phyloP scores from a whole-genome alignment of 1,140 invertebrate species.

The Drosophila lini region DNA sequence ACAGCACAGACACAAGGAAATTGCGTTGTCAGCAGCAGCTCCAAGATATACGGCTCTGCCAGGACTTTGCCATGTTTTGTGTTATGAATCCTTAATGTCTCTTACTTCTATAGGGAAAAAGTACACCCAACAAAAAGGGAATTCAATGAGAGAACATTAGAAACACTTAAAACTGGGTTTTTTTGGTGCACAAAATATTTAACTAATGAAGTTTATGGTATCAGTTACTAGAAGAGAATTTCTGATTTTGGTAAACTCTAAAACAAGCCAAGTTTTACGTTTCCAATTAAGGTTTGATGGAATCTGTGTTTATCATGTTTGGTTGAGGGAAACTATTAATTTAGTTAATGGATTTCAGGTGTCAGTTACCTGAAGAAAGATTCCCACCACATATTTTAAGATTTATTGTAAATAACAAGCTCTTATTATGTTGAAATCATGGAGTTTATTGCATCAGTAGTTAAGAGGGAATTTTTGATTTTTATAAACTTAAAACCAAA shows the following conservation, averaged over 20 bases:
- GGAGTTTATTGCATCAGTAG: no score
- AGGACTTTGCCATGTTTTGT: constrained; percentile 34
- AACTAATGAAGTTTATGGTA: constrained; percentile 13
- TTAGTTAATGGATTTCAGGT: not conserved
- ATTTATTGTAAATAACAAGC: not conserved
- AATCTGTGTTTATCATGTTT: not conserved
- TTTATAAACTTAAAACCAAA: no score
- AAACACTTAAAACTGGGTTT: constrained; percentile 20
- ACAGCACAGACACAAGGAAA: constrained; percentile 33
- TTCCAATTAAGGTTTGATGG: not conserved
- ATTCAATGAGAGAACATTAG: not conserved
- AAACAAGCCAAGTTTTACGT: not conserved
- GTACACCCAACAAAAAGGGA: not conserved
- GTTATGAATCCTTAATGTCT: constrained; percentile 71
- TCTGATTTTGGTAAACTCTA: not conserved
- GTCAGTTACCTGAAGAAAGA: not conserved
- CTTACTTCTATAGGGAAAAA: constrained; percentile 1
- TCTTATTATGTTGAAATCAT: not conserved
- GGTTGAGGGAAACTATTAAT: not conserved
- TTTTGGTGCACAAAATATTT: constrained; percentile 1
- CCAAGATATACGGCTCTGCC: constrained; percentile 39
- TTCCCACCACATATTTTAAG: not conserved
- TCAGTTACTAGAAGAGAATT: constrained; percentile 4
- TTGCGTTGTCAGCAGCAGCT: constrained; percentile 45
- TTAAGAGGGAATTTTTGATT: no score